Base-by-base conservation (phyloP, 2,888 invertebrate genomes). In the Cheilosia variabilis region DNA sequence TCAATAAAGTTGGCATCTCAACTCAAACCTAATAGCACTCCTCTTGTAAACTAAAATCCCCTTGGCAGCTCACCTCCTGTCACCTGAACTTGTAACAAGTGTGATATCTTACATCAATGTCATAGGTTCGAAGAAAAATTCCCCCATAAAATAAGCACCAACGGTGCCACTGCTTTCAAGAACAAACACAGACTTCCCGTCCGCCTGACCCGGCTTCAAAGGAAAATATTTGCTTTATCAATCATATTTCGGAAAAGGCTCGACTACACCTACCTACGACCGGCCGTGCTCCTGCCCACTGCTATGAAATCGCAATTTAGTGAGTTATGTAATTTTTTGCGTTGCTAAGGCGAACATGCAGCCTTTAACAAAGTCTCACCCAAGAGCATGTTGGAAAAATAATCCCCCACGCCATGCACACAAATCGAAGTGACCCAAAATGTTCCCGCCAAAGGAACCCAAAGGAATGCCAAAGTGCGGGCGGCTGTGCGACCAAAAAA, bases 361-460 rank as follows among this genome's bases (percentile, higher is more conserved):
- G 52, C 43, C 66, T 27, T 41, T 43, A 66, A 76, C 24, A 66
- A 66, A 76, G 50, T 58, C 76, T 41, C 58, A 19, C 66, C 19
- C 15, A 34, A 47, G 27, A 43, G n/a, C 9, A 47, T 47, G 31
- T 27, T 34, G 47, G 24, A 50, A 66, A 47, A 75, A 45, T 22
- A 37, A 19, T 4, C 6, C 31, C 24, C 7, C 34, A 19, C 62
- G 9, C 24, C 19, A 22, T 4, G 5, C 47, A 31, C 17, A 34
- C 10, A 19, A 50, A 24, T 50, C 17, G 10, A 69, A 37, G 15
- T 17, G 45, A 41, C 45, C 55, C 37, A 55, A 71, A 55, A 52
- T 57, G 34, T 27, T 80, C 75, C 75, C 80, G 60, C 80, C 69
- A 80, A 80, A 71, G 71, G 45, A 83, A 57, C 19, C 53, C 63